A percentile compares a stretch with the other conserved stretches of the same genome.
These are phyloP conservation scores for Calameuta filiformis DNA, from an alignment of 2,888 invertebrate genomes.

Conservation along the genomic window DNA sequence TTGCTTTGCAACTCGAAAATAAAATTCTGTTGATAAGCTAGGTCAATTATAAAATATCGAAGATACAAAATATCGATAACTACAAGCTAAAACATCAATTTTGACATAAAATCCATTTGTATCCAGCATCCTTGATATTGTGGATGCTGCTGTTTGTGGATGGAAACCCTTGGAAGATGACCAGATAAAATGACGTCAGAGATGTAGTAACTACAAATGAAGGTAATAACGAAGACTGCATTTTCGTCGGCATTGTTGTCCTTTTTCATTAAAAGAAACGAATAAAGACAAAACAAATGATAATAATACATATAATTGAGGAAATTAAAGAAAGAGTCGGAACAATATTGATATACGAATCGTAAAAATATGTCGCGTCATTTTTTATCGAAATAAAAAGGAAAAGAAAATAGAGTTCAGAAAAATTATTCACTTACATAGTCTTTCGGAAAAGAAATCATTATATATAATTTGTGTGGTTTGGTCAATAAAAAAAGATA, in stretches of 20 bases:
- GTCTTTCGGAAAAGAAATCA: not conserved
- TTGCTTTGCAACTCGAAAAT: too few relatives aligned
- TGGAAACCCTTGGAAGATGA: constrained; percentile 6
- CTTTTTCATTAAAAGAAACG: constrained; percentile 32
- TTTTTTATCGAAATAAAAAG: not conserved
- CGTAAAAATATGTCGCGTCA: not conserved
- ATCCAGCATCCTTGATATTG: not conserved
- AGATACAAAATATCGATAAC: too few relatives aligned
- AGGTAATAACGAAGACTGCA: constrained; percentile 44
- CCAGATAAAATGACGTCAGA: not conserved
- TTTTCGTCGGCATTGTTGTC: constrained; percentile 30
- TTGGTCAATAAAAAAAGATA: not conserved
- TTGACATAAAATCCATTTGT: too few relatives aligned
- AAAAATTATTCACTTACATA: not conserved
- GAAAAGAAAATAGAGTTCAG: not conserved
- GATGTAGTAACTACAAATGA: constrained; percentile 31
- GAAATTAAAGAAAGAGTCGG: too few relatives aligned
- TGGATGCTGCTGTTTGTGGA: not conserved
- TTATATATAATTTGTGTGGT: not conserved
- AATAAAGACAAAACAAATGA: not conserved
- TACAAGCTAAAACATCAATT: too few relatives aligned
- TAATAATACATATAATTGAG: not conserved
- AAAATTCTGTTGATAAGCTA: too few relatives aligned
- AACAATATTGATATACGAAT: too few relatives aligned
- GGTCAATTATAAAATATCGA: too few relatives aligned